Evolutionary conservation across 2,888 invertebrate genomes (phyloP), one percentile per base, ranked within the genome.

Genomic region (Tachina lurida): DNA sequence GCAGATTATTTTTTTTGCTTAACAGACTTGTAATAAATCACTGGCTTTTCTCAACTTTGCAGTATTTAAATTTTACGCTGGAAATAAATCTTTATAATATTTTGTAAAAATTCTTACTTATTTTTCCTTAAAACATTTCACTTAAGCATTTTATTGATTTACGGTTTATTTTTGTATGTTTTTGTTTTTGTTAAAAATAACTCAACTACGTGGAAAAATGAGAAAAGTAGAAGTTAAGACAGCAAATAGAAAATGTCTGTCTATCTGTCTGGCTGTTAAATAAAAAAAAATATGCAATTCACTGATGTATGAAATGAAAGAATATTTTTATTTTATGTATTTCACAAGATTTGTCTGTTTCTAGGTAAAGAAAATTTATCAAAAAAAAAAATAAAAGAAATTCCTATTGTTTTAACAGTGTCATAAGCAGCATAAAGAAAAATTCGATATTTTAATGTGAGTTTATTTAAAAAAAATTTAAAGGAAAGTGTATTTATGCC

Each of bases 71-170:
- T 8, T 15, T 17, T 3, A 10, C 22, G 22, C 19, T 19, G 10
- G 19, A 41, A 47, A 7, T 10, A 47, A 39, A 54, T 65, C 13
- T 31, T 62, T 12, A 45, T 12, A 19, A 31, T 47, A 58, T 68
- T 49, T 43, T 62, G 31, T 52, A 22, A 54, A 56, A 54, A 45
- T 56, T 54, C 9, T 31, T 54, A 0, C 17, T 0, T 3, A 54
- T n/a, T 41, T 49, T 19, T n/a, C 9, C 10, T 8, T 41, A 10
- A 13, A 49, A 17, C n/a, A n/a, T 58, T 39, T 41, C 56, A 74
- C 15, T 73, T 49, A 12, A 74, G 39, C 43, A 43, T 15, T 43
- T 9, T 54, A 74, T 75, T 81, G 74, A 81, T 81, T 74, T 81
- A 80, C 10, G 39, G 45, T 67, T 63, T 63, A 8, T 45, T 31